phyloP scores from a whole-genome alignment of 2,888 invertebrate genomes.

The Callinectes sapidus region DNA sequence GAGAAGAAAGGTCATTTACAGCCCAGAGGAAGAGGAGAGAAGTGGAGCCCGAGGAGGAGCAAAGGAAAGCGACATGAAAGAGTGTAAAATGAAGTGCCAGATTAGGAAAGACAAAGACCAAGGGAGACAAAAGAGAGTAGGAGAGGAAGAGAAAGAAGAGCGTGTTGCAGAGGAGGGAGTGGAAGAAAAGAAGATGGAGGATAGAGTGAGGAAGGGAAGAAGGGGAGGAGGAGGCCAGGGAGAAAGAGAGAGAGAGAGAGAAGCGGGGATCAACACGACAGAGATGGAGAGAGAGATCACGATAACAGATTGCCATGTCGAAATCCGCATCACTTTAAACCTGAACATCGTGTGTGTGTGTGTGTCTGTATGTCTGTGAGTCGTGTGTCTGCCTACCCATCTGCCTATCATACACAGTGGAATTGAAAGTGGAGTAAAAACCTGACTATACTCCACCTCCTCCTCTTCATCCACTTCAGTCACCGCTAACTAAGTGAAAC shows the following conservation, averaged over 20 bases:
- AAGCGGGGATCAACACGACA: neutral
- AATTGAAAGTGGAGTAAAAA: neutral
- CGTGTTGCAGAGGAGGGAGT: neutral
- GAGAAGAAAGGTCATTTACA: neutral
- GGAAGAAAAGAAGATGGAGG: neutral
- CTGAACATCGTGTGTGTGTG: neutral
- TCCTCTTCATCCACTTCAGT: neutral
- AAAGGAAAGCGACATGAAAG: neutral
- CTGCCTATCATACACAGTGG: neutral
- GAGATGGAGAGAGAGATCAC: constrained; percentile 5
- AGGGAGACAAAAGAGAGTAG: constrained; percentile 19
- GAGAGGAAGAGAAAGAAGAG: neutral
- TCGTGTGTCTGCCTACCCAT: neutral
- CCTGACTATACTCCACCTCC: neutral
- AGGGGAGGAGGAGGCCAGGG: neutral
- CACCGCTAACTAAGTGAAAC: neutral
- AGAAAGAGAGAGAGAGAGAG: neutral
- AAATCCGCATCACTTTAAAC: constrained; percentile 30
- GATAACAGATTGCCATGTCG: constrained; percentile 2
- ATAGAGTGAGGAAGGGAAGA: neutral
- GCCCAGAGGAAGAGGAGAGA: neutral
- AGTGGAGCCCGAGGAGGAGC: neutral
- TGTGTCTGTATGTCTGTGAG: neutral
- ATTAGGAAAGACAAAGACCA: neutral
- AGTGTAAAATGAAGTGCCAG: neutral